These are phyloP conservation scores for Spisula solida DNA, from an alignment of 2,888 invertebrate genomes.

Conservation along the genomic window DNA sequence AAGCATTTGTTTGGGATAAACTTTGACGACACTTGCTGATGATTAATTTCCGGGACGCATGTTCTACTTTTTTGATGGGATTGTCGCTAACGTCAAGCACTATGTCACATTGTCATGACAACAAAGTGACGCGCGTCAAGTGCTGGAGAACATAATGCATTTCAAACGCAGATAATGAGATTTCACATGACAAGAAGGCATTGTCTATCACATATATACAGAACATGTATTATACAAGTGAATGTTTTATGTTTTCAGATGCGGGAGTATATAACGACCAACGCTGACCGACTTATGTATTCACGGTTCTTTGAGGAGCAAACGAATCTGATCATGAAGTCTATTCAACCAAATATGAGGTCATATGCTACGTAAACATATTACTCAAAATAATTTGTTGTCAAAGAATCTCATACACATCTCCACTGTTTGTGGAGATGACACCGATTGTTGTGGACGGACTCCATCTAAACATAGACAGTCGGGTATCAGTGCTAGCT, in stretches of 20 bases:
- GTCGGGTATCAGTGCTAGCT: background rate
- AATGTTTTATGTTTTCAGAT: slow-evolving; percentile 32
- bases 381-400: slow-evolving; percentile 4
- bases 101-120: background rate
- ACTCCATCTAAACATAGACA: background rate
- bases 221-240: no score
- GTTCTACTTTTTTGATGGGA: background rate
- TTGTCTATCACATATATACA: no score
- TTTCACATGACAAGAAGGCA: background rate
- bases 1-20: no score
- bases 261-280: slow-evolving; percentile 17
- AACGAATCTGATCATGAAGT: slow-evolving; percentile 9
- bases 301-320: slow-evolving; percentile 36
- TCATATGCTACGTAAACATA: background rate
- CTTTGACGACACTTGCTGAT: background rate
- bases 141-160: background rate
- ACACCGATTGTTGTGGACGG: background rate
- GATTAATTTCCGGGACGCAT: background rate
- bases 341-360: background rate
- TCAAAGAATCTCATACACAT: background rate
- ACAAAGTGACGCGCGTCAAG: background rate
- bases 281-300: slow-evolving; percentile 19
- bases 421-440: background rate
- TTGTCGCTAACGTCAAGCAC: background rate
- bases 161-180: background rate